A percentile compares a stretch with the other conserved stretches of the same genome.
Evolutionary conservation across 2,888 invertebrate species (phyloP).

Genomic region (Melinaea menophilus): DNA sequence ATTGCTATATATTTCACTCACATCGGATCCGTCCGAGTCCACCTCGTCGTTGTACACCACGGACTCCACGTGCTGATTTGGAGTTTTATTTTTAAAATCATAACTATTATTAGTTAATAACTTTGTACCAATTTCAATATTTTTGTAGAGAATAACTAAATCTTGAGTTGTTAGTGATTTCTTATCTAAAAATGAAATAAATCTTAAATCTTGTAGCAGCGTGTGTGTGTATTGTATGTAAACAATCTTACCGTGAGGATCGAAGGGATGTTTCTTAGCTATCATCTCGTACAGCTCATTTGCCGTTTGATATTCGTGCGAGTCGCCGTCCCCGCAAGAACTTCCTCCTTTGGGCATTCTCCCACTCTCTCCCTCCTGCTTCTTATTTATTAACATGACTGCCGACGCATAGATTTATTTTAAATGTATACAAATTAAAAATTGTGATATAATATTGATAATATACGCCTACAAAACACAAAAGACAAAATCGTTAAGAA

Average conservation of each 20-base stretch:
- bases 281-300: conserved; percentile 57
- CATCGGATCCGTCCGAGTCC: conserved; percentile 56
- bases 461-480: conserved; percentile 50
- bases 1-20: conserved; percentile 51
- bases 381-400: conserved; percentile 58
- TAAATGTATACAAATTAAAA: conserved; percentile 36
- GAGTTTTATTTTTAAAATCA: conserved; percentile 37
- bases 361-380: conserved; percentile 44
- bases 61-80: conserved; percentile 64
- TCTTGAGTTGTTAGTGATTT: conserved; percentile 52
- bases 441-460: conserved; percentile 41
- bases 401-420: conserved; percentile 48
- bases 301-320: conserved; percentile 51
- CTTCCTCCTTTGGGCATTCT: conserved; percentile 29
- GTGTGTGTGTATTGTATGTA: no score
- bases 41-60: conserved; percentile 57
- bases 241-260: conserved; percentile 40
- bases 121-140: conserved; percentile 57
- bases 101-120: conserved; percentile 45
- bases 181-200: conserved; percentile 16
- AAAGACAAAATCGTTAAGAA: conserved; percentile 47
- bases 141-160: conserved; percentile 64
- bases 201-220: no score
- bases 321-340: conserved; percentile 27
- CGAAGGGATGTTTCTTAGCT: conserved; percentile 47